Percentiles rank a stretch among this genome's conserved stretches.
Evolutionary conservation across 2,113 vertebrate genomes (phyloP).

Genomic region (Calyptommatus sinebrachiatus): DNA sequence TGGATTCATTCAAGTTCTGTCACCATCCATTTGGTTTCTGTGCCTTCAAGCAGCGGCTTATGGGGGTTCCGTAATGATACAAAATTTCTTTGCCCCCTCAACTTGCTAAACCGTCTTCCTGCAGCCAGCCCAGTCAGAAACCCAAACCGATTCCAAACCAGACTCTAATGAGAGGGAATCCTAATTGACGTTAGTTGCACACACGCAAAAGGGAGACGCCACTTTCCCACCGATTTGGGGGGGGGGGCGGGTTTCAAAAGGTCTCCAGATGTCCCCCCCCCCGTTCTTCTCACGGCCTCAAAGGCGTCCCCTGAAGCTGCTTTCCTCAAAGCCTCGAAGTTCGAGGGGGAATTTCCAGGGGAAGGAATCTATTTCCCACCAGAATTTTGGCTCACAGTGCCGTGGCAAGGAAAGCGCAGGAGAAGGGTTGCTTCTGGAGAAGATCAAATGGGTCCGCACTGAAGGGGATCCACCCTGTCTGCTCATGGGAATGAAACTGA

Average conservation of each 20-base stretch:
- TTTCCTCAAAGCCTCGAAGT: background rate
- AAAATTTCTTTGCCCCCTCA: background rate
- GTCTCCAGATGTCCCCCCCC: too few relatives aligned
- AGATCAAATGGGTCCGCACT: background rate
- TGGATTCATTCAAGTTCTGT: background rate
- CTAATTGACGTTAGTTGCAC: background rate
- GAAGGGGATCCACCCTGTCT: too few relatives aligned
- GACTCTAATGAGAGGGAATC: background rate
- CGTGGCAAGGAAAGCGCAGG: background rate
- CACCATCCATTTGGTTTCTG: background rate
- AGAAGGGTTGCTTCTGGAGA: background rate
- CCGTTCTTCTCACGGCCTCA: too few relatives aligned
- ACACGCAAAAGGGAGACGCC: too few relatives aligned
- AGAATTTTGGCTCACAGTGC: too few relatives aligned
- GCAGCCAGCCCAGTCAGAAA: background rate
- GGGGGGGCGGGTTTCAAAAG: too few relatives aligned
- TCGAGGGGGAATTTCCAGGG: background rate
- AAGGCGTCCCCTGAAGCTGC: background rate
- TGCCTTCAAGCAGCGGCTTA: background rate
- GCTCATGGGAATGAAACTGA: too few relatives aligned
- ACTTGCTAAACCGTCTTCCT: background rate
- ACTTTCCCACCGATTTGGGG: too few relatives aligned
- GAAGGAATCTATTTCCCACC: background rate
- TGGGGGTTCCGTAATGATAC: background rate
- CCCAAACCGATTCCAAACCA: too few relatives aligned